Evolutionary conservation across 2,797 vertebrate genomes (phyloP).

Genomic region (Poeciliopsis infans): DNA sequence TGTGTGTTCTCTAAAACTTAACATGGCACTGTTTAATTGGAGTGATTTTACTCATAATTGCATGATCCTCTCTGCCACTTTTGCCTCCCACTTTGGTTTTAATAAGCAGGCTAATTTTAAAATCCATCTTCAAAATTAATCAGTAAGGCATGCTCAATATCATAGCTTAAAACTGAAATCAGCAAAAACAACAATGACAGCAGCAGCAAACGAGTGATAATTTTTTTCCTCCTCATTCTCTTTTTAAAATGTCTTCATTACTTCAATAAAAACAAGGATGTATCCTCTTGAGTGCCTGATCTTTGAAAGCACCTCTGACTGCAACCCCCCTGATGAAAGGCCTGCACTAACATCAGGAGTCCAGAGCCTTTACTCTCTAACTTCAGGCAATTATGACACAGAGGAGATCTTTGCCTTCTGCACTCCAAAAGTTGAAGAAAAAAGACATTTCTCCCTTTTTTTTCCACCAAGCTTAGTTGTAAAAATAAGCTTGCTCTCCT

Average conservation of each 20-base stretch:
- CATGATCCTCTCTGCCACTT: conserved; percentile 84
- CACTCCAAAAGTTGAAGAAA: conserved; percentile 75
- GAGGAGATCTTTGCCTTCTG: conserved; percentile 83
- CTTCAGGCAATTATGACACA: conserved; percentile 87
- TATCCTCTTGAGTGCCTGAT: conserved; percentile 78
- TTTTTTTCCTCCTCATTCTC: conserved; percentile 47
- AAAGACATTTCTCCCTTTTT: conserved; percentile 69
- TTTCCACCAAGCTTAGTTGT: conserved; percentile 69
- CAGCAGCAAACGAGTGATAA: conserved; percentile 49
- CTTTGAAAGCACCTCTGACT: conserved; percentile 82
- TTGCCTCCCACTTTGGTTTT: conserved; percentile 84
- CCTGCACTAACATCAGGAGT: conserved; percentile 81
- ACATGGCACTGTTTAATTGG: conserved; percentile 84
- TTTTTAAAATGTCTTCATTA: conserved; percentile 79
- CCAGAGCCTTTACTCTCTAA: conserved; percentile 83
- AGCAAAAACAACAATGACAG: conserved; percentile 34
- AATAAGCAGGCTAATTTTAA: conserved; percentile 82
- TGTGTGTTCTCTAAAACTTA: conserved; percentile 84
- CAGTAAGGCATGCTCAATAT: conserved; percentile 70
- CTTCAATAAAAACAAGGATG: conserved; percentile 79
- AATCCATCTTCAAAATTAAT: conserved; percentile 78
- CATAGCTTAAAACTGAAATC: conserved; percentile 68
- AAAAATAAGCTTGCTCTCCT: conserved; percentile 84
- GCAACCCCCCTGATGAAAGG: conserved; percentile 80
- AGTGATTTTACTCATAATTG: conserved; percentile 86